Conservation (phyloP, 2,888 invertebrate genomes). For the Diplazon laetatorius region DNA sequence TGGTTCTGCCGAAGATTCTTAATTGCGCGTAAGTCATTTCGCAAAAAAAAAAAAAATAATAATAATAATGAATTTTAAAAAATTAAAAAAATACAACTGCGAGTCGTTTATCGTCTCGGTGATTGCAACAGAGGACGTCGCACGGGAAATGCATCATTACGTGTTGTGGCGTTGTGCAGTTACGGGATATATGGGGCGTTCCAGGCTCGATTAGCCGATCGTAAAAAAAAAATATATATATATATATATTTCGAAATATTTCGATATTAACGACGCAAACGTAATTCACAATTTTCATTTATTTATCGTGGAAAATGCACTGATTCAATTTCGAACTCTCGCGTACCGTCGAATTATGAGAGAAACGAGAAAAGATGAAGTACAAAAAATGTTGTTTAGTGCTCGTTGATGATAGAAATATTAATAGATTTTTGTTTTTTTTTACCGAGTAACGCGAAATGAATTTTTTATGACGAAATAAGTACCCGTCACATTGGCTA, state of each 20-base stretch:
- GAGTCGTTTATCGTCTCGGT: slow-evolving; percentile 7
- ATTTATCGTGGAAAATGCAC: not conserved
- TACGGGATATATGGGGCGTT: slow-evolving; percentile 13
- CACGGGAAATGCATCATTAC: slow-evolving; percentile 29
- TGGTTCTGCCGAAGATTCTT: slow-evolving; percentile 25
- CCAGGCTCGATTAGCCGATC: not conserved
- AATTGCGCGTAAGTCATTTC: slow-evolving; percentile 3
- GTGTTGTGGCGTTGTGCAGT: not conserved
- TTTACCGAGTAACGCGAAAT: not conserved
- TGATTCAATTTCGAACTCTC: not conserved
- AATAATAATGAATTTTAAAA: no score
- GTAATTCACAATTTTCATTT: not conserved
- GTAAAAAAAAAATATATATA: not conserved
- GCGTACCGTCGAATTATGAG: no score
- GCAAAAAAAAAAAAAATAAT: slow-evolving; percentile 2
- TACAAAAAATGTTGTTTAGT: not conserved
- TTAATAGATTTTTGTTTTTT: not conserved
- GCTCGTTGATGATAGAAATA: not conserved
- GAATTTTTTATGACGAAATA: not conserved
- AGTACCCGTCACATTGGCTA: not conserved
- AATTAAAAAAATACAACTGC: not conserved
- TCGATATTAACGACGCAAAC: not conserved
- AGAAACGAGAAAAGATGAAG: not conserved
- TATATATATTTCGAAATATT: not conserved
- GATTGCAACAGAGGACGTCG: not conserved